Conservation (phyloP, 2,888 invertebrate species). For the Diadromus collaris region DNA sequence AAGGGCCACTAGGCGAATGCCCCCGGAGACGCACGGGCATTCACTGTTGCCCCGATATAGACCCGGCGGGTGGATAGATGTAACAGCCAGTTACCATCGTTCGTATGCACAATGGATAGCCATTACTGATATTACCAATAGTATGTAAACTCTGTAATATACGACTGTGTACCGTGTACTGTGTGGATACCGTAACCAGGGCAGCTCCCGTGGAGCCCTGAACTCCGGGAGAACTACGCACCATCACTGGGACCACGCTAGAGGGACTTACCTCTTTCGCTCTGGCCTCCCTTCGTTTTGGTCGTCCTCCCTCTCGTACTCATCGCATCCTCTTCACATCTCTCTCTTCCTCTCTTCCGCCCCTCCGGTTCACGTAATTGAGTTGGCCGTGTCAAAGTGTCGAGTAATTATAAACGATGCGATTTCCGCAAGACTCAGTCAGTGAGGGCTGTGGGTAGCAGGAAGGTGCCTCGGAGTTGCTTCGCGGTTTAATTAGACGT, state of each 20-base stretch:
- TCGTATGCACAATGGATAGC: slow-evolving; percentile 10
- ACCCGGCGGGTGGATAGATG: background rate
- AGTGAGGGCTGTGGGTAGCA: slow-evolving; percentile 4
- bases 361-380: slow-evolving; percentile 59
- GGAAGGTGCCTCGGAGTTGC: slow-evolving; percentile 34
- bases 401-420: slow-evolving; percentile 67
- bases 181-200: slow-evolving; percentile 15
- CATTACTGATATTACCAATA: background rate
- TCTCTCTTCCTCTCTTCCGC: slow-evolving; percentile 8
- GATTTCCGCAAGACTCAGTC: slow-evolving; percentile 57
- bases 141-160: slow-evolving; percentile 21
- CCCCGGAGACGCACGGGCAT: background rate
- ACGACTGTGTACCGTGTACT: slow-evolving; percentile 1
- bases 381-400: slow-evolving; percentile 66
- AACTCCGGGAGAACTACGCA: slow-evolving; percentile 20
- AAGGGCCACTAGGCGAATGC: slow-evolving; percentile 18
- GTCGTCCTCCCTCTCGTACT: background rate
- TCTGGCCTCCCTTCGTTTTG: slow-evolving; percentile 2
- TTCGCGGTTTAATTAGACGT: slow-evolving; percentile 63
- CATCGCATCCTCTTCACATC: background rate
- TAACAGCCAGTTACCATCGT: background rate
- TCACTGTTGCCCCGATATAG: background rate
- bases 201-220: slow-evolving; percentile 15
- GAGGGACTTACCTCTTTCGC: slow-evolving; percentile 20
- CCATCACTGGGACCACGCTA: slow-evolving; percentile 12